Base-by-base conservation (phyloP, 2,888 invertebrate genomes). In the Sylvicola cinctus region DNA sequence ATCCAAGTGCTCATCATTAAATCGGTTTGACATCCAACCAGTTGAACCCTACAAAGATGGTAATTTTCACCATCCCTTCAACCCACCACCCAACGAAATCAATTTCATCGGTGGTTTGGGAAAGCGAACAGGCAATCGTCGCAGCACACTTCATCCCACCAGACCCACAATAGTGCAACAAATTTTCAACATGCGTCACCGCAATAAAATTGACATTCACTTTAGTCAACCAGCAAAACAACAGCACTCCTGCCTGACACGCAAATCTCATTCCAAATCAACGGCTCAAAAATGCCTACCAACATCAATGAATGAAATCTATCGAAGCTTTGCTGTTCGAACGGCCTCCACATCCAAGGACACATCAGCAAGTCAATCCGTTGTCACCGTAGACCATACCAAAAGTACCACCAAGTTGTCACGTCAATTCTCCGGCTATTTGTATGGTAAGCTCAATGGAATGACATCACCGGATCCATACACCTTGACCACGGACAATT, bases 61-160 rank as follows among this genome's bases (percentile, higher is more conserved):
- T n/a, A 37, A 30, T 20, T 38, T 33, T 31, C 33, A 38, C 13
- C 14, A 33, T 14, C 31, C 33, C 13, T 31, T 31, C 23, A 38
- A 40, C 35, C 33, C 34, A 20, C 38, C 40, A 16, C 36, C 40
- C 12, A 37, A 38, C 16, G 40, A 38, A 13, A 31, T 37, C 1
- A 38, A 37, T 14, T 40, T 38, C 26, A 12, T 40, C 12, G 38
- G 38, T 16, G 40, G 40, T 6, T 25, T 40, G 10, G 40, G 40
- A 8, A 33, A 32, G 29, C 30, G 13, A 3, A 25, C 17, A 2
- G 38, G 37, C 8, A 32, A 20, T 16, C n/a, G 20, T 1, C 15
- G 40, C 30, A 12, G n/a, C 10, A 6, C 29, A 31, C 17, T 37
- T 11, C 40, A 40, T 36, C 32, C 38, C 12, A 36, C 36, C 15